Percentiles rank a stretch among this genome's conserved stretches.
Evolutionary conservation across 2,113 vertebrate species (phyloP).

Genomic region (Meleagris gallopavo): DNA sequence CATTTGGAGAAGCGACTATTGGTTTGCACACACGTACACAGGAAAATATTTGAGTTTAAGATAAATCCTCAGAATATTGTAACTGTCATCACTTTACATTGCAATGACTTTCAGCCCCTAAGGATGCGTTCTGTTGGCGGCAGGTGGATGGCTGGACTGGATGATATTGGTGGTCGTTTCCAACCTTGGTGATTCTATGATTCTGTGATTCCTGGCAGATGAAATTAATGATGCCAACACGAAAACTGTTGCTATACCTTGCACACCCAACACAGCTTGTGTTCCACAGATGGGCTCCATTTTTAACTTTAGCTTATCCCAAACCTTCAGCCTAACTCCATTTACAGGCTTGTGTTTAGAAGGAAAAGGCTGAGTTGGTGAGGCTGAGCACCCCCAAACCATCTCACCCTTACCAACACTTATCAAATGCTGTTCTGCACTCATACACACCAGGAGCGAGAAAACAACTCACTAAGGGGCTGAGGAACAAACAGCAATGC

Average conservation of each 20-base stretch:
- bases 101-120: background rate
- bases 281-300: rapidly evolving
- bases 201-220: background rate
- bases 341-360: background rate
- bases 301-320: background rate
- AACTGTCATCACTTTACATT: background rate
- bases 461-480: background rate
- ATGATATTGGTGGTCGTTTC: too few relatives aligned
- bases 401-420: background rate
- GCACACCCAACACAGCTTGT: background rate
- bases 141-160: too few relatives aligned
- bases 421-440: background rate
- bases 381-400: background rate
- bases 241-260: background rate
- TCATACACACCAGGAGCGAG: rapidly evolving
- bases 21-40: background rate
- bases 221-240: background rate
- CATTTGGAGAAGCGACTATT: background rate
- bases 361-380: background rate
- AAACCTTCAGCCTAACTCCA: background rate
- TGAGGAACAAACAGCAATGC: background rate
- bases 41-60: constrained; percentile 39
- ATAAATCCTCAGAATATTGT: background rate
- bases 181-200: too few relatives aligned
- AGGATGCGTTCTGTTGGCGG: background rate